Evolutionary conservation across 2,797 vertebrate species (phyloP).

Genomic region (Phylloscopus collybita): DNA sequence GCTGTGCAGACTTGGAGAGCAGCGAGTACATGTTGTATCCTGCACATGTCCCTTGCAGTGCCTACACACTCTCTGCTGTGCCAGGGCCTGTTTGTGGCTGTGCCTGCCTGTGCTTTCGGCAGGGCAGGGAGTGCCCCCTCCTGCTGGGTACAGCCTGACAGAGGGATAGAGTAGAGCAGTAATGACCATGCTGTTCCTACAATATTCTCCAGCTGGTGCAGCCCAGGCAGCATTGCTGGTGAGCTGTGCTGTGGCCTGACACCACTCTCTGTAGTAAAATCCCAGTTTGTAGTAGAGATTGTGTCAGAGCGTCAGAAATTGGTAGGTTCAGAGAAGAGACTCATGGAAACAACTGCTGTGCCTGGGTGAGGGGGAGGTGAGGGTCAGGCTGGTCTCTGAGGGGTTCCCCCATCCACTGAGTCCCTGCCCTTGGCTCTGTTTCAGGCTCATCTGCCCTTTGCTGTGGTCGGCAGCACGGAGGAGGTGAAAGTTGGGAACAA

Average conservation of each 20-base stretch:
- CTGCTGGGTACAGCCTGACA: background rate
- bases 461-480: slow-evolving; percentile 96
- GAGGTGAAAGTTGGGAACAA: slow-evolving; percentile 99
- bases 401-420: background rate
- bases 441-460: slow-evolving; percentile 96
- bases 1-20: background rate
- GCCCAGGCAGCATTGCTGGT: background rate
- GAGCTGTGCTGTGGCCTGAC: background rate
- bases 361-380: background rate
- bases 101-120: background rate
- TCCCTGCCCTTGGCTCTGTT: slow-evolving; percentile 9
- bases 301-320: accelerated
- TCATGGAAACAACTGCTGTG: background rate
- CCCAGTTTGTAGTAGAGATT: accelerated
- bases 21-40: background rate
- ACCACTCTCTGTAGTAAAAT: background rate
- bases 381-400: background rate
- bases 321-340: background rate
- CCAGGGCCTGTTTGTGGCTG: background rate
- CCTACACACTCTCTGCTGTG: background rate
- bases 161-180: background rate
- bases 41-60: background rate
- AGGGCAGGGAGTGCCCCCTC: background rate
- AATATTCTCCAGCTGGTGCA: background rate
- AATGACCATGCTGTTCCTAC: background rate